Evolutionary conservation across 2,888 invertebrate genomes (phyloP), one percentile per base, ranked within the genome.

Genomic region (Philopedon plagiatum): DNA sequence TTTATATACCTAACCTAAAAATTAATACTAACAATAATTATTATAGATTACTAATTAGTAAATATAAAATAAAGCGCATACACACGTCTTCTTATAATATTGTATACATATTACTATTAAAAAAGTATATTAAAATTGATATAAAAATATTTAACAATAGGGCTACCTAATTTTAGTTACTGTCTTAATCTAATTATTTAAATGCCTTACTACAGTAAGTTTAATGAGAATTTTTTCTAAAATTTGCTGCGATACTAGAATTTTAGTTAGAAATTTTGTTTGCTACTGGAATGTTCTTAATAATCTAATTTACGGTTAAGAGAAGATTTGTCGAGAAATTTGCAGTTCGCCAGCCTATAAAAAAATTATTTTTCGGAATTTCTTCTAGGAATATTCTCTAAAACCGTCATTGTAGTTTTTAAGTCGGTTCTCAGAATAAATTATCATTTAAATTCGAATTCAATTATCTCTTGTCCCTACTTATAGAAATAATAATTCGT

Each of bases 171-270:
- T 29, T 29, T 29, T 54, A 15, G 18, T 54, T 54, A 13, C 29
- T 29, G 29, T 54, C 23, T 54, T 54, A 26, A 13, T 13, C 29
- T 29, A 54, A 54, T 54, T 15, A 54, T 54, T 54, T 29, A 54
- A 29, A 63, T 51, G 62, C 62, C 62, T 63, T 63, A 63, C 34
- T 63, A 63, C 49, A 49, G 37, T 63, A 54, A 51, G 44, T n/a
- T 44, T 44, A 9, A n/a, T 58, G 21, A 44, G 18, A 11, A 49
- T n/a, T 46, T 32, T 37, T 61, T 60, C 8, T 13, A 46, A 61
- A 15, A 44, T 62, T 49, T 60, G 18, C 26, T 60, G 13, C 15
- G 29, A 26, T 26, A 18, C 1, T 29, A 58, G 32, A 58, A 56
- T 60, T 60, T 49, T 49, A 15, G 13, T 58, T 44, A 26, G 15